Conservation (phyloP, 2,888 invertebrate genomes). For the Synergus umbraculus region DNA sequence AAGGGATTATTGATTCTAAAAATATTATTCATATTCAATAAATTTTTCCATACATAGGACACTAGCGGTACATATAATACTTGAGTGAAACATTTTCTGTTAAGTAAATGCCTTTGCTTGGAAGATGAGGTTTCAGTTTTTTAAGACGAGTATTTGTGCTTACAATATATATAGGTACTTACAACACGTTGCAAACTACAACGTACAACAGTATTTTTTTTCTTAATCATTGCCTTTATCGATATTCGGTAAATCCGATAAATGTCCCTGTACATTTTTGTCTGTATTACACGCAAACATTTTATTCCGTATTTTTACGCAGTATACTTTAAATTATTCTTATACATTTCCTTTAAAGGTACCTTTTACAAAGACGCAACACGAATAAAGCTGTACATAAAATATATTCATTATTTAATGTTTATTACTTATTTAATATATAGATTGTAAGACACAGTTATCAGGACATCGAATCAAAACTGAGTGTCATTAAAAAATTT, state of each 20-base stretch:
- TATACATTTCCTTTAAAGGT: slow-evolving; percentile 13
- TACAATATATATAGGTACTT: slow-evolving; percentile 15
- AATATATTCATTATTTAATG: slow-evolving; percentile 30
- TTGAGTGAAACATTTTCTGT: neutral
- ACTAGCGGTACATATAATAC: neutral
- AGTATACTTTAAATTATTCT: slow-evolving; percentile 11
- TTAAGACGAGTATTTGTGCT: slow-evolving; percentile 26
- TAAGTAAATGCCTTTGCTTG: slow-evolving; percentile 24
- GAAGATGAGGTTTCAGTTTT: slow-evolving; percentile 36
- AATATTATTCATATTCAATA: neutral
- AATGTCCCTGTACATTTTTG: slow-evolving; percentile 27
- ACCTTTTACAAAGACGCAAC: slow-evolving; percentile 35
- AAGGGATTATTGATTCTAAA: neutral
- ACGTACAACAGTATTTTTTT: slow-evolving; percentile 33
- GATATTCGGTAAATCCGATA: slow-evolving; percentile 29
- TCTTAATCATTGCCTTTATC: slow-evolving; percentile 22
- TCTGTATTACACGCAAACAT: slow-evolving; percentile 16
- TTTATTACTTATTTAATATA: slow-evolving; percentile 31
- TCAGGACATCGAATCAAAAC: slow-evolving; percentile 37
- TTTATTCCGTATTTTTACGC: slow-evolving; percentile 15
- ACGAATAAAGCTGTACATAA: slow-evolving; percentile 40
- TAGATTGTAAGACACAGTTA: slow-evolving; percentile 39
- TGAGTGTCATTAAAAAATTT: neutral
- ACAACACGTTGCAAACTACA: slow-evolving; percentile 26
- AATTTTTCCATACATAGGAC: neutral